These are phyloP conservation scores for Alethe diademata DNA, from an alignment of 2,113 vertebrate genomes.

Conservation along the genomic window DNA sequence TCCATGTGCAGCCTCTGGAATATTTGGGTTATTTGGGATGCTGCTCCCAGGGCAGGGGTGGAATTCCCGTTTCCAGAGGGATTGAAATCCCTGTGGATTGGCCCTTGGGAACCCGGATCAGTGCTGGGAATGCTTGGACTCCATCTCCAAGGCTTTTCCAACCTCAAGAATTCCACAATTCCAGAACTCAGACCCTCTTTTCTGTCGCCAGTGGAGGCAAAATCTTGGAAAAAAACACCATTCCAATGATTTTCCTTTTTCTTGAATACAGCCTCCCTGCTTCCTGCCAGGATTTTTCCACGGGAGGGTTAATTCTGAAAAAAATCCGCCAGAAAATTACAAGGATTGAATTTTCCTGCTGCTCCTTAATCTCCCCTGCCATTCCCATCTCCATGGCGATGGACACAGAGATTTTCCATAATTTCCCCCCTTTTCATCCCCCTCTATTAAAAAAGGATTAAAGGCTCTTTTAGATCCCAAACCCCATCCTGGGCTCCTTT, in stretches of 20 bases:
- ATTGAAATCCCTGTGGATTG: not conserved
- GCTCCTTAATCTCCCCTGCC: not conserved
- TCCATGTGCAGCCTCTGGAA: rapidly evolving
- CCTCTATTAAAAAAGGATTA: not conserved
- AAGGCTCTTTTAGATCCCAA: not conserved
- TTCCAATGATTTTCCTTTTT: not conserved
- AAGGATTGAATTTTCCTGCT: not conserved
- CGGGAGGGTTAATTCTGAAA: not conserved
- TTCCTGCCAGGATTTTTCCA: not conserved
- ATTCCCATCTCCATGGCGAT: not conserved
- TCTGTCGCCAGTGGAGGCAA: rapidly evolving
- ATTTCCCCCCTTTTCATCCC: not conserved
- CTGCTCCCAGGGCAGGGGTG: not conserved
- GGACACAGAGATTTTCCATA: not conserved
- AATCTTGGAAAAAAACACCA: not conserved
- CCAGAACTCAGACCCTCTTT: not conserved
- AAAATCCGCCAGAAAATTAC: not conserved
- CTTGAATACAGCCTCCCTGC: rapidly evolving
- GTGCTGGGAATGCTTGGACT: rapidly evolving
- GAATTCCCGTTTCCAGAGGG: not conserved
- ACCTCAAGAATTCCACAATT: not conserved
- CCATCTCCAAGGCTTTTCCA: not conserved
- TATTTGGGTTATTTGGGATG: not conserved
- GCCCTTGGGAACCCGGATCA: not conserved
- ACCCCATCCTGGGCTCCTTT: not conserved